Evolutionary conservation across 2,888 invertebrate species (phyloP), one percentile per base, ranked within the genome.

Genomic region (Ophion costatus): DNA sequence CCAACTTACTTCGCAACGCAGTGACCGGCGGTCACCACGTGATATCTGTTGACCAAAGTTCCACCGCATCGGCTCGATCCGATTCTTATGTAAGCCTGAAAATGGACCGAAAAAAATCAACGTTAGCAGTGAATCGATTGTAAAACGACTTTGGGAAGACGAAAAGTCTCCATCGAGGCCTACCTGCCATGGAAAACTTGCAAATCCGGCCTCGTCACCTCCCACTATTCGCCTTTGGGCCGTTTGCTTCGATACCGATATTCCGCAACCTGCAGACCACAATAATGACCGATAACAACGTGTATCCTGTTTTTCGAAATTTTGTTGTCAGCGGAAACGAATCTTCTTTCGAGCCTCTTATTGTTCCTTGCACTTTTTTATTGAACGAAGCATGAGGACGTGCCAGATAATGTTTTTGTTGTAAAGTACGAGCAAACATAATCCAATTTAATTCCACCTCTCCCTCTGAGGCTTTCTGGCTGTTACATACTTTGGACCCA

Each of bases 11-110:
- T 95, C 74, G 98, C 98, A 38, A 98, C 98, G 93, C 98, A 98
- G 93, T 98, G 98, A 0, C 98, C 98, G 5, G 98, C 98, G 2
- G 98, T 98, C 79, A 98, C 98, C 11, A 98, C 98, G 94, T 98
- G 98, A 80, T 97, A 96, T 38, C 98, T 96, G 89, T 98, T 98
- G 89, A 98, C 97, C 86, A 98, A 94, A 0, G 98, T 98, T 38
- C 98, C 98, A 61, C 98, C 98, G 92, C 98, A 98, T 93, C 98
- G 97, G 94, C 98, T 98, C 64, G 98, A 98, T 86, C 98, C 98
- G 83, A 98, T 98, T 92, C 98, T 95, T 91, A 98, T 98, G 94
- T 98, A 98, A 0, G 98, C 95, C 95, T 95, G 90, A 56, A 92
- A 89, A 79, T 82, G n/a, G 33, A 33, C 6, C 10, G 29, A 64